phyloP scores from a whole-genome alignment of 2,888 invertebrate species.

The Lasioglossum pauxillum region DNA sequence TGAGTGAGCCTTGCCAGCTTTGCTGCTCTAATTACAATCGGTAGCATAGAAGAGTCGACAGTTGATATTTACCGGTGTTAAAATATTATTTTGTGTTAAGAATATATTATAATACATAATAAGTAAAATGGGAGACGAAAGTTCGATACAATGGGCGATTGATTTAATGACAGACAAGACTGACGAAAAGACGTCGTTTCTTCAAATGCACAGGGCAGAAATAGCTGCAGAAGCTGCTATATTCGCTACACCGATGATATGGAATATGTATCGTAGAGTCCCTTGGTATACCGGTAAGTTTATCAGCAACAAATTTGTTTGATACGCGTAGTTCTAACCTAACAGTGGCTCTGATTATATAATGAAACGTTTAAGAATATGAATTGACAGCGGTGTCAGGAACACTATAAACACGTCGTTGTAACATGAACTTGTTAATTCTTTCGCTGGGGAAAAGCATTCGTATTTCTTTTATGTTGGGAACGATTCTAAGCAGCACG shows the following conservation, averaged over 20 bases:
- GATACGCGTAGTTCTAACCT: neutral
- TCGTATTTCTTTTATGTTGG: neutral
- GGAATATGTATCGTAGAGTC: accelerated
- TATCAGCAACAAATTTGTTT: neutral
- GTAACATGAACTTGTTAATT: neutral
- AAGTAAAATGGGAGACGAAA: neutral
- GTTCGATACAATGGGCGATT: neutral
- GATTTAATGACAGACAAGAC: neutral
- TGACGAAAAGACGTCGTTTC: neutral
- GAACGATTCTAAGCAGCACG: neutral
- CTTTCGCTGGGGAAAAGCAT: neutral
- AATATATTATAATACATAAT: neutral
- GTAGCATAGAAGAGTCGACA: neutral
- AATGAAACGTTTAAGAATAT: neutral
- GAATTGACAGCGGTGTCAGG: neutral
- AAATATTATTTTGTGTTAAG: neutral
- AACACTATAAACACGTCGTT: neutral
- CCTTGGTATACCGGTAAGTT: neutral
- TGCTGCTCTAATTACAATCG: neutral
- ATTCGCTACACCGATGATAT: accelerated
- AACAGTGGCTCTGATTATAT: neutral
- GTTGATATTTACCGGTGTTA: neutral
- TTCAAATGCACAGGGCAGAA: neutral
- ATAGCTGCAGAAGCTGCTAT: accelerated
- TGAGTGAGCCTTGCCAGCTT: too few species aligned